phyloP scores from a whole-genome alignment of 1,140 invertebrate genomes.

The Habropoda laboriosa region DNA sequence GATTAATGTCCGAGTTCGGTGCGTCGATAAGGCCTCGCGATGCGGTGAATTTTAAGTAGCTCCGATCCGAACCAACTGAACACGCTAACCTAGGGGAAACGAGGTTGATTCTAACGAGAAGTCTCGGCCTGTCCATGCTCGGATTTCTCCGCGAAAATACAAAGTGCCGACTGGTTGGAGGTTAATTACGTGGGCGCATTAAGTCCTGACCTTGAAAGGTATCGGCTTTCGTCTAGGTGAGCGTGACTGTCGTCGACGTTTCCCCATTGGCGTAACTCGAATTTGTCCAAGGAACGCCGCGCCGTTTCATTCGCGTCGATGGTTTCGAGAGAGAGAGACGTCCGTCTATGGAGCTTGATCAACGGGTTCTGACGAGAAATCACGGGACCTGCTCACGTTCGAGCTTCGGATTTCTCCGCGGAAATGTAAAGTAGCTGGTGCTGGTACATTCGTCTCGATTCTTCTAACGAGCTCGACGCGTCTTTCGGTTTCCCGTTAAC shows the following conservation, averaged over 20 bases:
- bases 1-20: conserved; percentile 43
- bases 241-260: neutral
- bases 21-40: conserved; percentile 21
- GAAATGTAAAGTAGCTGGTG: conserved; percentile 66
- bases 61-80: neutral
- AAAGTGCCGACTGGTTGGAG: neutral
- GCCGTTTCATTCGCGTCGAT: too few relatives aligned
- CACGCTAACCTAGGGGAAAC: neutral
- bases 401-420: conserved; percentile 73
- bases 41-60: conserved; percentile 31
- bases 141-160: conserved; percentile 24
- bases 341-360: conserved; percentile 9
- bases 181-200: conserved; percentile 21
- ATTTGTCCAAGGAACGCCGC: too few relatives aligned
- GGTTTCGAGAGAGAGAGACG: neutral
- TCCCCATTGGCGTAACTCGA: neutral
- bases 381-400: conserved; percentile 51
- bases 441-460: neutral
- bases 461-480: too few relatives aligned
- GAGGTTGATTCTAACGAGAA: conserved; percentile 23
- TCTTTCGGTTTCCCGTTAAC: too few relatives aligned
- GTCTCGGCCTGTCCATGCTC: neutral
- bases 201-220: conserved; percentile 1
- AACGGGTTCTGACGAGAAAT: conserved; percentile 65
- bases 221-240: conserved; percentile 18